Evolutionary conservation across 2,888 invertebrate species (phyloP).

Genomic region (Falcaria lacertinaria): DNA sequence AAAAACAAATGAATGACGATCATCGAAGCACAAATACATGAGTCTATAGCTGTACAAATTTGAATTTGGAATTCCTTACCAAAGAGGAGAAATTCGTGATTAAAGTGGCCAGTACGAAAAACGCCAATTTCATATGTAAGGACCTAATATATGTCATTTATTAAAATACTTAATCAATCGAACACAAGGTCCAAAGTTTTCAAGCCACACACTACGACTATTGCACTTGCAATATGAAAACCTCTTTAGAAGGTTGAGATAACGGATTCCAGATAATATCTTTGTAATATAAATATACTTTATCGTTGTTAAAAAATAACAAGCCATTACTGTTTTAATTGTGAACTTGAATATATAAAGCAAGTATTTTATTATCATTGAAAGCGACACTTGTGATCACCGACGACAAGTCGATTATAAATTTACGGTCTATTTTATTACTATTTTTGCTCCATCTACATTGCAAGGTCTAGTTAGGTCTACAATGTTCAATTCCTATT

Average conservation of each 20-base stretch:
- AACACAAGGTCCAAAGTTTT: too few species aligned
- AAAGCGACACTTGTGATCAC: conserved; percentile 50
- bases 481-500: too few species aligned
- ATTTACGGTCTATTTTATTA: conserved; percentile 28
- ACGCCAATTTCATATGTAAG: too few species aligned
- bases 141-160: too few species aligned
- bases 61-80: too few species aligned
- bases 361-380: conserved; percentile 61
- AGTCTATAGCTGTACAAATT: too few species aligned
- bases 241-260: conserved; percentile 32
- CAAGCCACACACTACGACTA: neutral
- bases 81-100: too few species aligned
- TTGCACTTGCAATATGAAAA: conserved; percentile 12
- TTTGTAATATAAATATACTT: conserved; percentile 41
- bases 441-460: conserved; percentile 13
- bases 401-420: conserved; percentile 41
- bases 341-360: conserved; percentile 44
- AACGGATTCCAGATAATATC: conserved; percentile 38
- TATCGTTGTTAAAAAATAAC: conserved; percentile 45
- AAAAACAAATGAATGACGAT: too few species aligned
- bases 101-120: too few species aligned
- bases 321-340: conserved; percentile 55
- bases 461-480: neutral
- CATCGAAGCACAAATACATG: too few species aligned
- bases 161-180: too few species aligned